Percentiles rank a stretch among this genome's conserved stretches.
Conservation (phyloP, 2,113 vertebrate genomes). For the Pteropus alecto region DNA sequence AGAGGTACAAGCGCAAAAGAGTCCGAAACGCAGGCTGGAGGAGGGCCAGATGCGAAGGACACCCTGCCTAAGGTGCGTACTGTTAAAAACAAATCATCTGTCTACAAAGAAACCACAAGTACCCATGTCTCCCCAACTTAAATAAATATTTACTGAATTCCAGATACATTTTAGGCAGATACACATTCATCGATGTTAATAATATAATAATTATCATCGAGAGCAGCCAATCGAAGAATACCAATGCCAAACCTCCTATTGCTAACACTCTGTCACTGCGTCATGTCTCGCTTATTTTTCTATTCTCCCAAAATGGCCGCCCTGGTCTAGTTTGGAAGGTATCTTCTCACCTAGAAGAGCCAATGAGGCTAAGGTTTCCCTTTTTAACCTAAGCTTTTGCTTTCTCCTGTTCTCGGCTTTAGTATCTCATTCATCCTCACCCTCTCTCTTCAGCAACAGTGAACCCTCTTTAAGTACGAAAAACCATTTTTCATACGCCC, state of each 20-base stretch:
- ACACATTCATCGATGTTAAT: neutral
- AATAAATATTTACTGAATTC: neutral
- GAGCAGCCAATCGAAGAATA: neutral
- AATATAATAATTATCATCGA: neutral
- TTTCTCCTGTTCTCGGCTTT: neutral
- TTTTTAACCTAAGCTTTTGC: neutral
- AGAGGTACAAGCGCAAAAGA: neutral
- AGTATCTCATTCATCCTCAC: neutral
- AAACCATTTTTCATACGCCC: neutral
- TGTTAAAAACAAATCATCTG: neutral
- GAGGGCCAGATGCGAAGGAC: neutral
- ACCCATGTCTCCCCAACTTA: neutral
- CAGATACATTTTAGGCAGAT: neutral
- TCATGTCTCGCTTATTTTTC: neutral
- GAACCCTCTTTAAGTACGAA: neutral
- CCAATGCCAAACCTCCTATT: neutral
- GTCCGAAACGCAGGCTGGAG: neutral
- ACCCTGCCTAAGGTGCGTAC: neutral
- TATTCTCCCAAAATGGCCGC: neutral
- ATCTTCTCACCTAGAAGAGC: neutral
- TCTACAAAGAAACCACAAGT: neutral
- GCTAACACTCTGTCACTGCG: neutral
- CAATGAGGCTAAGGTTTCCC: neutral
- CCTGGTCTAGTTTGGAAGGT: neutral
- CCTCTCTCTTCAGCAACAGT: neutral